phyloP scores from a whole-genome alignment of 1,140 invertebrate species.

The Brachionus asplanchnoidis region DNA sequence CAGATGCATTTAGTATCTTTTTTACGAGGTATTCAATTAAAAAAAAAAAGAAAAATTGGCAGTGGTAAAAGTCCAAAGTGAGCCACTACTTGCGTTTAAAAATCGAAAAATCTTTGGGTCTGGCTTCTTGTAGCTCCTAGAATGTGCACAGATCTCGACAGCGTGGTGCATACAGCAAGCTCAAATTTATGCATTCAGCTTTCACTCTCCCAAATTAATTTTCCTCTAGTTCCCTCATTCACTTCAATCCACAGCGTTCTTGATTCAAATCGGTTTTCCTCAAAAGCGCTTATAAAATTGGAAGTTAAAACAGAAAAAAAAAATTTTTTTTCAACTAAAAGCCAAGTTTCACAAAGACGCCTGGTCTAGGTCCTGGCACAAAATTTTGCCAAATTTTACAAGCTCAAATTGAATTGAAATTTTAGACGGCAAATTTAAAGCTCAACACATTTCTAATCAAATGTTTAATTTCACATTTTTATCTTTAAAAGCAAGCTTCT shows the following conservation, averaged over 20 bases:
- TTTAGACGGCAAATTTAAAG: neutral
- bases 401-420: neutral
- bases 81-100: neutral
- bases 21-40: neutral
- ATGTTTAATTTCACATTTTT: constrained; percentile 7
- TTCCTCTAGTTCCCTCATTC: neutral
- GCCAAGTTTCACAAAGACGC: neutral
- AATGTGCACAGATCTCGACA: neutral
- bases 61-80: neutral
- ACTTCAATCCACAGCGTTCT: neutral
- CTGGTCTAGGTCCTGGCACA: neutral
- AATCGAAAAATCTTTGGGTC: neutral
- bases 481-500: constrained; percentile 9
- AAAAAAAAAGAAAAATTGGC: neutral
- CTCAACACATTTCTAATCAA: neutral
- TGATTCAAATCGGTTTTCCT: neutral
- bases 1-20: neutral
- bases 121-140: neutral
- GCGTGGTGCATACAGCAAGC: neutral
- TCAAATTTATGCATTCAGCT: neutral
- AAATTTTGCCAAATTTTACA: neutral
- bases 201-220: neutral
- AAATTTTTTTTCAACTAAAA: neutral
- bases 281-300: neutral
- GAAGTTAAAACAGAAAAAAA: neutral